Conservation (phyloP, 37 sponge, comb jelly and placozoan species). For the Dysidea cf. avara region DNA sequence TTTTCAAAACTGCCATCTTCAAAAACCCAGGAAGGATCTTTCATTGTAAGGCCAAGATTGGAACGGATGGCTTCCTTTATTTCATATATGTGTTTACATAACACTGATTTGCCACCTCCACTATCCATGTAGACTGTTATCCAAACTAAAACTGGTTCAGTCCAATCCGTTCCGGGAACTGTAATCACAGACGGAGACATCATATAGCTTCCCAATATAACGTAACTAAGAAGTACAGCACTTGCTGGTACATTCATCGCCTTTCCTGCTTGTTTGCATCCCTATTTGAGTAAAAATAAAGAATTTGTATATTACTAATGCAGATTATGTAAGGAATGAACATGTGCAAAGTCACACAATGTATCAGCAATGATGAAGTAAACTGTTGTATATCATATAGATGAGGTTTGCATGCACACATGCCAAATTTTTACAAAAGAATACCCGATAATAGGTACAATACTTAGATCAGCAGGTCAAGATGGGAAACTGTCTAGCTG, state of each 20-base stretch:
- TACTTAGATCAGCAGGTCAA: too few species aligned
- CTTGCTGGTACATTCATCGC: constrained; percentile 18
- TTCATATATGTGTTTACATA: constrained; percentile 4
- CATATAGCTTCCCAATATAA: background rate
- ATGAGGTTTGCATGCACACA: too few species aligned
- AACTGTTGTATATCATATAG: too few species aligned
- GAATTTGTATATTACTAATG: too few species aligned
- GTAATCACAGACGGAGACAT: constrained; percentile 4
- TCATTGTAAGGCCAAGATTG: background rate
- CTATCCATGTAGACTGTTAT: constrained; percentile 11
- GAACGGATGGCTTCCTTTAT: background rate
- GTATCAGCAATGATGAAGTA: too few species aligned
- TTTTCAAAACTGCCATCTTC: constrained; percentile 42
- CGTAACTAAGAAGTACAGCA: constrained; percentile 1
- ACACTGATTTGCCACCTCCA: constrained; percentile 15
- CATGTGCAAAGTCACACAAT: too few species aligned
- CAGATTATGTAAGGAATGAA: too few species aligned
- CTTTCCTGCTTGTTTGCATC: constrained; percentile 22
- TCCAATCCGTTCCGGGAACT: constrained; percentile 11
- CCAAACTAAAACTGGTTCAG: constrained; percentile 26
- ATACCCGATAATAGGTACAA: too few species aligned
- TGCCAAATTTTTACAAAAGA: too few species aligned
- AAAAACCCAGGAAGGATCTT: constrained; percentile 24
- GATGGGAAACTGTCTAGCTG: too few species aligned
- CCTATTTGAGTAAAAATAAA: too few species aligned